A percentile compares a stretch with the other conserved stretches of the same genome.
Conservation (phyloP, 2,888 invertebrate genomes). For the Campoplex nolae region DNA sequence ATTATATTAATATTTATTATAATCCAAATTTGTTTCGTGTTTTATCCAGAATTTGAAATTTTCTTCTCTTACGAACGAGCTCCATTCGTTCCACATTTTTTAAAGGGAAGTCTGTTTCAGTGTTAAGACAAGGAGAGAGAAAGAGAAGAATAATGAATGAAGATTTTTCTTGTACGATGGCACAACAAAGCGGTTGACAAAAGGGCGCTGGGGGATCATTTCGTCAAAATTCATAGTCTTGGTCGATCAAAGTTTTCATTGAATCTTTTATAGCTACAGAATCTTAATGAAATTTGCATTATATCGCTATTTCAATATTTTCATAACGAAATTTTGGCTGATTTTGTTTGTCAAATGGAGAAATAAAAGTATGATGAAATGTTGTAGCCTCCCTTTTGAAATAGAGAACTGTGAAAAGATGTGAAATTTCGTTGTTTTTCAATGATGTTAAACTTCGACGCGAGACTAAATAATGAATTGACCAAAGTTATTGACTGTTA, state of each 20-base stretch:
- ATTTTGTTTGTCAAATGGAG: background rate
- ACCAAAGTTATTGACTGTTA: constrained; percentile 61
- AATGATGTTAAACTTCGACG: background rate
- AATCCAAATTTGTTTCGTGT: background rate
- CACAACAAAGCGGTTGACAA: constrained; percentile 12
- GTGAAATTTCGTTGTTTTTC: background rate
- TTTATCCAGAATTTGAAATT: background rate
- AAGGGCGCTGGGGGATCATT: constrained; percentile 34
- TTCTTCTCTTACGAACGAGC: background rate
- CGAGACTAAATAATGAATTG: constrained; percentile 46
- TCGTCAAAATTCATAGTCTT: constrained; percentile 14
- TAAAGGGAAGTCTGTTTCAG: constrained; percentile 10
- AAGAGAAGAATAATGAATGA: background rate
- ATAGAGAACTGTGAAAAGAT: background rate
- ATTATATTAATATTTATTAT: constrained; percentile 6
- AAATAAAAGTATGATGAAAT: background rate
- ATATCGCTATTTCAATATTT: background rate
- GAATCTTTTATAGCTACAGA: background rate
- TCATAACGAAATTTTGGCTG: background rate
- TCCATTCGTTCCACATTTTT: background rate
- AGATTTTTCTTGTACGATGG: constrained; percentile 2
- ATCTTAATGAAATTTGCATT: background rate
- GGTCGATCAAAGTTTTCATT: background rate
- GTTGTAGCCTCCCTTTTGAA: background rate
- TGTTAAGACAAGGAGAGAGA: constrained; percentile 2